Base-by-base conservation (phyloP, 2,113 vertebrate genomes). In the Sminthopsis crassicaudata region DNA sequence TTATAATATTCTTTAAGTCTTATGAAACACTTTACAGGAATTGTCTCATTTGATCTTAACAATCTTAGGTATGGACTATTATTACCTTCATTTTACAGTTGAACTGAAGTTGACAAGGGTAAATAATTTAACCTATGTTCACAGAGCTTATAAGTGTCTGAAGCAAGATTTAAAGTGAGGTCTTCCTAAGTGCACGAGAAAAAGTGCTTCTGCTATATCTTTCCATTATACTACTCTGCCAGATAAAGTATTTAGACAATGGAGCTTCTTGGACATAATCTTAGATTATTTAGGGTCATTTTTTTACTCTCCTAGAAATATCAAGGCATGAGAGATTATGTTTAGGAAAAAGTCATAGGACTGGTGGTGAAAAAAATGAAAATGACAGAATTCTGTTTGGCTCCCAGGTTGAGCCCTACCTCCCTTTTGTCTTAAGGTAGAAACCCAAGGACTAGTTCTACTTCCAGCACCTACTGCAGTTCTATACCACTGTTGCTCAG, bases 401-500 rank as follows among this genome's bases (percentile, higher is more conserved):
- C 5, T 93, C 76, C 36, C 52, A 12, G 30, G 25, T 55, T 93
- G 55, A 92, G 60, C 51, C 91, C 90, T 90, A 48, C 76, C 89
- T 42, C 30, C 53, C 46, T 36, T 57, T 53, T 53, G 30, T 51
- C 60, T 60, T 19, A 11, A 91, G 12, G 23, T 53, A 92, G 4
- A 94, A 94, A 94, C 46, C 50, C 50, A 36, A 57, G 46, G 60
- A 52, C 26, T 12, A 91, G 19, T 91, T 91, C 76, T 92, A 92
- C 57, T 89, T 53, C 16, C 88, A 90, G 46, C 36, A 91, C 36
- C 30, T 90, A 48, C 27, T 93, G 95, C 10, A 27, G 23, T 51
- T 93, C 48, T 92, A 26, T 90, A 48, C 89, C n/a, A 90, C 89
- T 50, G 89, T 90, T 90, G 89, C 89, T 90, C 89, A 94, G 91